phyloP scores from a whole-genome alignment of 2,888 invertebrate genomes.

The Pachymerium ferrugineum region DNA sequence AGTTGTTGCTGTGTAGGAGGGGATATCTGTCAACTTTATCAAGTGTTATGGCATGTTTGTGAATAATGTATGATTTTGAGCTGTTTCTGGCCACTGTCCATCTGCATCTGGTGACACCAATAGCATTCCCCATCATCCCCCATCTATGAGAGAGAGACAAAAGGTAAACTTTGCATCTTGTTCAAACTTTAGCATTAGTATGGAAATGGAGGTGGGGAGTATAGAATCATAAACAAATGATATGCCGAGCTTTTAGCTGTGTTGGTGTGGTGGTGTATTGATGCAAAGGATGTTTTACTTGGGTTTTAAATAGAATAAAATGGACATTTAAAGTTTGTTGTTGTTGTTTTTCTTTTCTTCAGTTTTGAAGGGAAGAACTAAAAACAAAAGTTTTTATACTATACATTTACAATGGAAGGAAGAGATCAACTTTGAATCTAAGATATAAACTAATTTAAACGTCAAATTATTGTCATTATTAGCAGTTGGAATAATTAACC shows the following conservation, averaged over 20 bases:
- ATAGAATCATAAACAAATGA: conserved; percentile 25
- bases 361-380: background rate
- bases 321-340: background rate
- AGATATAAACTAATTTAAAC: no score
- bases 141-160: conserved; percentile 3
- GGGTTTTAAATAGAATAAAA: no score
- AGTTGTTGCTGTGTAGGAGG: conserved; percentile 22
- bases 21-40: conserved; percentile 27
- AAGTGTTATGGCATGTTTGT: conserved; percentile 18
- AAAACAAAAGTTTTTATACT: no score
- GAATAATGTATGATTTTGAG: conserved; percentile 24
- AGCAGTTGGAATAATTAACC: no score
- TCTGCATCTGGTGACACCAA: conserved; percentile 25
- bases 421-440: no score
- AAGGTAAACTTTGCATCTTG: conserved; percentile 22
- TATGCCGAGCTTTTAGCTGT: background rate
- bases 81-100: conserved; percentile 27
- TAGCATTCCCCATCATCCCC: background rate
- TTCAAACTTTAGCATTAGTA: conserved; percentile 23
- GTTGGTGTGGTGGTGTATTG: background rate
- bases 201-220: background rate
- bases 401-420: no score
- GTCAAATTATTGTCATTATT: no score
- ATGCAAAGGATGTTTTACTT: no score
- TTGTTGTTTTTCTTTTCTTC: background rate